phyloP scores from a whole-genome alignment of 2,888 invertebrate genomes.

The Acrocyrtus sp. region DNA sequence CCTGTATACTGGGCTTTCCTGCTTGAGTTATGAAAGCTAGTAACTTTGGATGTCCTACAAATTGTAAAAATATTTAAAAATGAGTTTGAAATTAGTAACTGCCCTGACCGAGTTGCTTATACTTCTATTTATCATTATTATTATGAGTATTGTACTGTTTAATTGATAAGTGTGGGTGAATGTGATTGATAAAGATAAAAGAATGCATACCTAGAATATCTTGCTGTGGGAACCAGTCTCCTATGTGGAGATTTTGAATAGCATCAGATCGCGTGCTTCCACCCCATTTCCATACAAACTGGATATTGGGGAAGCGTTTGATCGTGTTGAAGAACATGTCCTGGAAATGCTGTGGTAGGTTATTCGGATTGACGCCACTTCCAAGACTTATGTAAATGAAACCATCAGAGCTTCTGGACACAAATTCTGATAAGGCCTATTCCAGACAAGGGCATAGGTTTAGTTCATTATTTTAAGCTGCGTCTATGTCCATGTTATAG shows the following conservation, averaged over 20 bases:
- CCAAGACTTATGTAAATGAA: constrained; percentile 25
- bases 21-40: constrained; percentile 28
- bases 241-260: constrained; percentile 50
- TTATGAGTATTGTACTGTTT: too few species aligned
- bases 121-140: too few species aligned
- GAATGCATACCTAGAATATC: constrained; percentile 18
- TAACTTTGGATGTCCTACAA: constrained; percentile 62
- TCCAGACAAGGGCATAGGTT: neutral
- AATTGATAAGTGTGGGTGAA: too few species aligned
- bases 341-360: constrained; percentile 39
- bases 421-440: neutral
- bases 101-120: too few species aligned
- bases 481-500: too few species aligned
- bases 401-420: neutral
- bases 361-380: constrained; percentile 35
- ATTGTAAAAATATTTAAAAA: neutral
- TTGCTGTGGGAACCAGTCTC: constrained; percentile 38
- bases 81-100: too few species aligned
- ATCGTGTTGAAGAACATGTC: constrained; percentile 43
- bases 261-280: constrained; percentile 37
- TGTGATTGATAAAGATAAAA: too few species aligned
- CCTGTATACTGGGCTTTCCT: constrained; percentile 31
- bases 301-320: constrained; percentile 31
- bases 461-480: neutral
- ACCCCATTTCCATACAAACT: constrained; percentile 61